Conservation (phyloP, 2,797 vertebrate species). For the Hemibagrus guttatus region DNA sequence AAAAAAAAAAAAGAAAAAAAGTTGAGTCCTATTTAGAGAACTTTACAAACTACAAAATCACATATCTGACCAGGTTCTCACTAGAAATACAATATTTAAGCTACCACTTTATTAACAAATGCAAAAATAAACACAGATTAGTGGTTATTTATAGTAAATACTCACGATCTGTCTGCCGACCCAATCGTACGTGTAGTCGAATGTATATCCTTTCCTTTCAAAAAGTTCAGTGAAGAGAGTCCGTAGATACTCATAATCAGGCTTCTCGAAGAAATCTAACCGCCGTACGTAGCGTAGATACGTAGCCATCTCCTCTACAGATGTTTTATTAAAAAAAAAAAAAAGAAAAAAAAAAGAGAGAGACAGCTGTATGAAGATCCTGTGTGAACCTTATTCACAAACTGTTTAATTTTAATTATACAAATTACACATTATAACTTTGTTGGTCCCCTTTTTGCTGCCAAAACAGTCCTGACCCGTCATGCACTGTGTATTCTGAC, state of each 20-base stretch:
- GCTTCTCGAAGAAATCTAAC: constrained; percentile 97
- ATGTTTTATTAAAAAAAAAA: no score
- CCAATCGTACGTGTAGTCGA: constrained; percentile 98
- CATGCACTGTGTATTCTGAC: no score
- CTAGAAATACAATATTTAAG: background rate
- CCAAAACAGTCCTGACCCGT: no score
- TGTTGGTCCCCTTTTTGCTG: no score
- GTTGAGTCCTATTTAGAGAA: background rate
- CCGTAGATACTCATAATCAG: constrained; percentile 94
- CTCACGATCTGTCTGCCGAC: constrained; percentile 96
- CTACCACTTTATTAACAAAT: background rate
- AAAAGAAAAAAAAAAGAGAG: background rate
- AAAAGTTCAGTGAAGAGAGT: constrained; percentile 96
- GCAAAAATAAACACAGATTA: background rate
- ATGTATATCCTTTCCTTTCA: constrained; percentile 94
- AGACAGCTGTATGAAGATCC: background rate
- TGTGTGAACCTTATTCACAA: no score
- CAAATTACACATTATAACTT: background rate
- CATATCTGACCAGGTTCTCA: background rate
- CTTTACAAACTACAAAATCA: background rate
- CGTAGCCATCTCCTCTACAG: constrained; percentile 95
- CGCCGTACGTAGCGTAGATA: constrained; percentile 94
- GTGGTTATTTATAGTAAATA: constrained; percentile 48
- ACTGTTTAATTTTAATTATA: no score
- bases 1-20: constrained; percentile 6